A percentile compares a stretch with the other conserved stretches of the same genome.
Conservation (phyloP, 2,797 vertebrate species). For the Sebastes elongatus region DNA sequence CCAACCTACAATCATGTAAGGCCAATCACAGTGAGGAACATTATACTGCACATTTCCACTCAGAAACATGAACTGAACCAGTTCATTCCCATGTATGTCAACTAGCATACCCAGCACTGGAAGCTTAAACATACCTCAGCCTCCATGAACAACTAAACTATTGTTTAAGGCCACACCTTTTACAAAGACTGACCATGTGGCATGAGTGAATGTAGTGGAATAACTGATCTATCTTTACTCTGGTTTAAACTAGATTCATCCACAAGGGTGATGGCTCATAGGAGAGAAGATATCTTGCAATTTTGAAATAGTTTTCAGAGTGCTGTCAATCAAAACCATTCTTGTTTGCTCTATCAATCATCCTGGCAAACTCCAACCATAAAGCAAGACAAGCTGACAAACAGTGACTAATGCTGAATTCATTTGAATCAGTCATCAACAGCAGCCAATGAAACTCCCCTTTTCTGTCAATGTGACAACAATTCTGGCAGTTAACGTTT, state of each 20-base stretch:
- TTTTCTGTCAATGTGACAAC: background rate
- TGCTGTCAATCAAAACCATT: background rate
- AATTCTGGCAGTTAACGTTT: background rate
- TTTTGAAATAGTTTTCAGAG: background rate
- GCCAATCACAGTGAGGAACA: background rate
- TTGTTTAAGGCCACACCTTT: background rate
- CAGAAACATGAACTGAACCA: background rate
- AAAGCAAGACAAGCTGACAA: background rate
- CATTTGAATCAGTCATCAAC: background rate
- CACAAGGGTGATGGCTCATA: background rate
- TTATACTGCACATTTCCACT: background rate
- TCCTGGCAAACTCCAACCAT: background rate
- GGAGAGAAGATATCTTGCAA: background rate
- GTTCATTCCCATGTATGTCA: background rate
- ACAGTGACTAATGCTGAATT: background rate
- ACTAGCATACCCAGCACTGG: background rate
- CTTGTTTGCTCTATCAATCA: conserved; percentile 3
- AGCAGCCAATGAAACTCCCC: background rate
- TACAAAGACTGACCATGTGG: background rate
- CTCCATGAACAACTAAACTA: background rate
- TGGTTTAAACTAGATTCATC: background rate
- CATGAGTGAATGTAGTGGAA: background rate
- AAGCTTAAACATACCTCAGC: background rate
- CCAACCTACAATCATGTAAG: background rate
- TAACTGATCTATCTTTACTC: background rate